phyloP scores from a whole-genome alignment of 2,113 vertebrate species.

The Hippocampus barbouri region DNA sequence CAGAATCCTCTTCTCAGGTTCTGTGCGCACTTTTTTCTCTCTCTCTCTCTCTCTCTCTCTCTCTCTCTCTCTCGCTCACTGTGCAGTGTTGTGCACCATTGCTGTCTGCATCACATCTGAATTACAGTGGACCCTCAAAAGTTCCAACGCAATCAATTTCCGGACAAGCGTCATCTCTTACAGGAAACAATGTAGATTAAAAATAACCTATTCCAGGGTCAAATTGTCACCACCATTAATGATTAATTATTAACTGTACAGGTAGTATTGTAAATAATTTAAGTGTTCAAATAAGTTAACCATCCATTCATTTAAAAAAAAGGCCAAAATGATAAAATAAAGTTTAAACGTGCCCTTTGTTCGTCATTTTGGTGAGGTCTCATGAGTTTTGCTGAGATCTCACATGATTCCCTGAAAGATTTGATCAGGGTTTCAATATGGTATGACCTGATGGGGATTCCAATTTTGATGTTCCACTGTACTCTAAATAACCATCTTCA shows the following conservation, averaged over 20 bases:
- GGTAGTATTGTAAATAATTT: not conserved
- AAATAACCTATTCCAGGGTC: not conserved
- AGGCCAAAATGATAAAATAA: not conserved
- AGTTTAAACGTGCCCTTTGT: not conserved
- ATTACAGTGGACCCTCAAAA: not conserved
- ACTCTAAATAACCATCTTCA: not conserved
- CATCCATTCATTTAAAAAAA: no score
- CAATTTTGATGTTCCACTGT: not conserved
- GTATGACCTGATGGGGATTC: not conserved
- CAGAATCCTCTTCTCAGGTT: conserved; percentile 24
- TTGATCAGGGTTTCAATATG: not conserved
- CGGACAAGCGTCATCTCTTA: not conserved
- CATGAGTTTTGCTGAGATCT: not conserved
- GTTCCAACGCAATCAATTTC: not conserved
- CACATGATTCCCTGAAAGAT: not conserved
- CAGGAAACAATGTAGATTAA: not conserved
- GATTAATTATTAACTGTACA: not conserved
- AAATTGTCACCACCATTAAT: not conserved
- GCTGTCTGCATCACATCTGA: not conserved
- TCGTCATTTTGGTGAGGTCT: not conserved
- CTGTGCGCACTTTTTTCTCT: not conserved
- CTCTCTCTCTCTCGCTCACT: not conserved
- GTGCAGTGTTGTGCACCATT: not conserved
- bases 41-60: no score
- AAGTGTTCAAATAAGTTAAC: not conserved